Evolutionary conservation across 2,888 invertebrate species (phyloP).

Genomic region (Ornithoptera alexandrae): DNA sequence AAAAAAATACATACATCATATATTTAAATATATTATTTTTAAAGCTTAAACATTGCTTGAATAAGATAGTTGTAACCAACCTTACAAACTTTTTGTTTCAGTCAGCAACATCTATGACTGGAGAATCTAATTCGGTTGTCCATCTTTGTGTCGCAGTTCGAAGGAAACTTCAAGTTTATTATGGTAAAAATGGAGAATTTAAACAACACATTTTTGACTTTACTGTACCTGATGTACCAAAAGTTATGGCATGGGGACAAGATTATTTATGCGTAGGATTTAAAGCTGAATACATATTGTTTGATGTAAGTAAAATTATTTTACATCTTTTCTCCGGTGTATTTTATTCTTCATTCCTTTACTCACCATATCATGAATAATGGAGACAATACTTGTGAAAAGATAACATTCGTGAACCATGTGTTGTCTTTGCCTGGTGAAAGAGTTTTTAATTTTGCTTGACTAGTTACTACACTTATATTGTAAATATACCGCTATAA

Average conservation of each 20-base stretch:
- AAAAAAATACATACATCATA: too few species aligned
- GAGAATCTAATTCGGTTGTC: conserved; percentile 87
- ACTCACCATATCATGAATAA: neutral
- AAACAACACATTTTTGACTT: conserved; percentile 86
- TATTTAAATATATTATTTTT: too few species aligned
- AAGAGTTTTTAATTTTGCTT: too few species aligned
- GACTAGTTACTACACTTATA: too few species aligned
- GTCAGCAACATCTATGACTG: conserved; percentile 78
- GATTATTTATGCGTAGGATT: conserved; percentile 93
- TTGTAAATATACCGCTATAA: too few species aligned
- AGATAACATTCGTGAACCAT: too few species aligned
- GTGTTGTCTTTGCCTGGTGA: too few species aligned
- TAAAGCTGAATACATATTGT: conserved; percentile 88
- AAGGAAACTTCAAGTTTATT: conserved; percentile 91
- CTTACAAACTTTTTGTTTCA: conserved; percentile 38
- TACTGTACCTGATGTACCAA: conserved; percentile 88
- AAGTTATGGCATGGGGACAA: conserved; percentile 89
- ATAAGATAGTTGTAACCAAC: too few species aligned
- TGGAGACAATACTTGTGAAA: too few species aligned
- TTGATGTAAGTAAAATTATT: conserved; percentile 81
- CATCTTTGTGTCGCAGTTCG: conserved; percentile 93
- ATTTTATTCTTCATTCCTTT: neutral
- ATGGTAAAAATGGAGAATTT: conserved; percentile 92
- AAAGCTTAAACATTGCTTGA: too few species aligned
- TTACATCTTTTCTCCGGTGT: neutral